Evolutionary conservation across 92 coral and sea anemone genomes (phyloP), one percentile per base, ranked within the genome.

Genomic region (Siderastrea radians): DNA sequence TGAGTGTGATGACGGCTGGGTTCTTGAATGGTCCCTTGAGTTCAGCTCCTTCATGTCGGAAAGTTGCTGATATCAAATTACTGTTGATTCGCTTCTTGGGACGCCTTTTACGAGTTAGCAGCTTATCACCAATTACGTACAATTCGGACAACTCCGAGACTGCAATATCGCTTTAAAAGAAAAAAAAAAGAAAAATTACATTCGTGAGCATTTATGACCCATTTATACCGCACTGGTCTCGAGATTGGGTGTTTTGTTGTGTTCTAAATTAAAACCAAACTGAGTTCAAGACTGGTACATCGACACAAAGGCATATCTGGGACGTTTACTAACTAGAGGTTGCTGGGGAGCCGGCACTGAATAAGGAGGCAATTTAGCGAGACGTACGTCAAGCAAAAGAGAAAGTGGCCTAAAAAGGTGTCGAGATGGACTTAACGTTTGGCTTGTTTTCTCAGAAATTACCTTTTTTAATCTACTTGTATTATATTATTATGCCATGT

Each of bases 51-150:
- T 49, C 75, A 50, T 65, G 73, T 43, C 66, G 68, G 13, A 91
- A 68, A 13, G 64, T 19, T 14, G 83, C 81, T 1, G 90, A 81
- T 8, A 95, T 4, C 4, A 93, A 75, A 57, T 88, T 81, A 85
- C 86, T 91, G 82, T 95, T 95, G 69, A 95, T 85, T 54, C 64
- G 83, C 51, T 81, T 86, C 51, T 69, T 81, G 68, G 74, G 71
- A 45, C 68, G 81, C 67, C 93, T 84, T 81, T 90, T 91, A 51
- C 59, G 88, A 15, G 94, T 85, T 52, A 51, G 71, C 19, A 95
- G 92, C 72, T 80, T 90, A 83, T 89, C 89, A 4, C 87, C 92
- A 60, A 85, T 89, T 7, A 95, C 94, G 72, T 82, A 95, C 89
- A 95, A 62, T 43, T 95, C 95, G 10, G 92, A 74, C 16, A 91